Percentiles rank a stretch among this genome's conserved stretches.
These are phyloP conservation scores for Drosophila antonietae DNA, from an alignment of 2,888 invertebrate species.

Conservation along the genomic window DNA sequence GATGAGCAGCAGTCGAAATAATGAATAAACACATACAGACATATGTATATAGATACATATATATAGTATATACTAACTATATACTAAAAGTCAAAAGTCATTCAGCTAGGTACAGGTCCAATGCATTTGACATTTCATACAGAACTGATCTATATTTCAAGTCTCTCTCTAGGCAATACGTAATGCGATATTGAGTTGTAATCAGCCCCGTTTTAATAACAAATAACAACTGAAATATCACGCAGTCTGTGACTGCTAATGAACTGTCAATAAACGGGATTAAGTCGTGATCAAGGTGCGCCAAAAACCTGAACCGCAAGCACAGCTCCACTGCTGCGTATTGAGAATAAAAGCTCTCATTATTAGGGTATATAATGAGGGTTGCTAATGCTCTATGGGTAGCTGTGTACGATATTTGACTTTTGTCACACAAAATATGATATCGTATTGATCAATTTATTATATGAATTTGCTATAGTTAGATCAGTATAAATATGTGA, in stretches of 20 bases:
- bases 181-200: constrained; percentile 16
- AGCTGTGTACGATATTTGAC: background rate
- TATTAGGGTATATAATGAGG: background rate
- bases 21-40: background rate
- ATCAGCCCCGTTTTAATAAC: constrained; percentile 18
- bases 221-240: constrained; percentile 29
- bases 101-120: background rate
- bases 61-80: background rate
- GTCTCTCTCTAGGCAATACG: background rate
- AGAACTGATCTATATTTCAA: background rate
- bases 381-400: background rate
- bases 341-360: background rate
- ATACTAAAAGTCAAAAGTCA: constrained; percentile 3
- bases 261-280: constrained; percentile 74
- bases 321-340: background rate
- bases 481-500: background rate
- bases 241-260: constrained; percentile 61
- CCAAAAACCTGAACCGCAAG: constrained; percentile 45
- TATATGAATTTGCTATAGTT: background rate
- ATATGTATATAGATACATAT: background rate
- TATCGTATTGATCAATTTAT: background rate
- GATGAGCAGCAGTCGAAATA: constrained; percentile 35
- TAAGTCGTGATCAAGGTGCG: constrained; percentile 70
- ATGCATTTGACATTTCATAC: background rate
- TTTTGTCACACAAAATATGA: background rate